phyloP scores from a whole-genome alignment of 1,140 invertebrate genomes.

The Neotoxoptera formosana region DNA sequence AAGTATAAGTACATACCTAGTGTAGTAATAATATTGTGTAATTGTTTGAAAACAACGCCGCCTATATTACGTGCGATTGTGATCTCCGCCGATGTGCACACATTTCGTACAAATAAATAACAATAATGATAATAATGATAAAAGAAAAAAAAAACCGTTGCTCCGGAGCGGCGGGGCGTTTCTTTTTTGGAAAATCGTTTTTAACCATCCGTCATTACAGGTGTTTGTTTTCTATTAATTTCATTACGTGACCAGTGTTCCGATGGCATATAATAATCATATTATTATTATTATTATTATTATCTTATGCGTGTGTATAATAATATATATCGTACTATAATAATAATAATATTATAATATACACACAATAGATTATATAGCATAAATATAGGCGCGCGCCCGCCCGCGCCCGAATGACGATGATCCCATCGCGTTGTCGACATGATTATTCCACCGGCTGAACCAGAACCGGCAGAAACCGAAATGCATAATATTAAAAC shows the following conservation, averaged over 20 bases:
- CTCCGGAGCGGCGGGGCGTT: background rate
- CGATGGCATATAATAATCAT: background rate
- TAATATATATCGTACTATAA: background rate
- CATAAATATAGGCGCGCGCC: background rate
- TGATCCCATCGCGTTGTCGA: constrained; percentile 19
- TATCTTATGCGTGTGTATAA: background rate
- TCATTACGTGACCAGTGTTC: constrained; percentile 52
- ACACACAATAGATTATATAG: background rate
- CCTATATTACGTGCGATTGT: background rate
- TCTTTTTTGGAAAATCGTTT: constrained; percentile 51
- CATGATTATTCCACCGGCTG: constrained; percentile 36
- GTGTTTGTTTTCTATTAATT: constrained; percentile 57
- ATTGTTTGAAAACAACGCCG: constrained; percentile 4
- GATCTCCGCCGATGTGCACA: background rate
- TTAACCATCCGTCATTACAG: constrained; percentile 53
- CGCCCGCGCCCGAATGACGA: constrained; percentile 1
- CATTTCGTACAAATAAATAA: constrained; percentile 26
- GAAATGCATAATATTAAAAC: background rate
- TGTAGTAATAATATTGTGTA: background rate
- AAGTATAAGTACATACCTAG: background rate
- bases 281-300: too few relatives aligned
- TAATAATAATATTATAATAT: background rate
- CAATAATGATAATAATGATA: background rate
- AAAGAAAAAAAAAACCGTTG: background rate
- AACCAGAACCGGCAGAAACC: constrained; percentile 7